Evolutionary conservation across 2,888 invertebrate genomes (phyloP).

Genomic region (Tineola bisselliella): DNA sequence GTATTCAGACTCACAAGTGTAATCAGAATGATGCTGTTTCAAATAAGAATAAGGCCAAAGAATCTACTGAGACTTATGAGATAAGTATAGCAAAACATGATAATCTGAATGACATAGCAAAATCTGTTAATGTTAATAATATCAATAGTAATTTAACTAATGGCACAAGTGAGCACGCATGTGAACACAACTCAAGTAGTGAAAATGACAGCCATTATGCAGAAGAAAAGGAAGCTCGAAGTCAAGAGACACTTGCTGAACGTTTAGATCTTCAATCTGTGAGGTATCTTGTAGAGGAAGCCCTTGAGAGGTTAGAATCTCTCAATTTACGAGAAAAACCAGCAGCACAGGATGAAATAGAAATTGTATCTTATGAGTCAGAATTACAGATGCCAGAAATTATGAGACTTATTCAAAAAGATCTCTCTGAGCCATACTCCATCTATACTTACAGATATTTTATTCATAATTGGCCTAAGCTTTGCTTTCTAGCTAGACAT

Average conservation of each 20-base stretch:
- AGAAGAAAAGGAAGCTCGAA: constrained; percentile 23
- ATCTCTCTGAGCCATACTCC: constrained; percentile 99
- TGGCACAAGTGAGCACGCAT: constrained; percentile 53
- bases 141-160: constrained; percentile 55
- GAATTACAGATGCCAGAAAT: constrained; percentile 99
- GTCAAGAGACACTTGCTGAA: neutral
- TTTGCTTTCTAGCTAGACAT: constrained; percentile 96
- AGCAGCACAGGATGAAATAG: constrained; percentile 35
- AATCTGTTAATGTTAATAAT: constrained; percentile 37
- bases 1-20: constrained; percentile 51
- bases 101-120: constrained; percentile 16
- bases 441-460: constrained; percentile 99
- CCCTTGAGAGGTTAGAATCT: constrained; percentile 28
- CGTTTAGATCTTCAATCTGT: constrained; percentile 2
- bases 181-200: constrained; percentile 29
- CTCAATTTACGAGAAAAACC: constrained; percentile 21
- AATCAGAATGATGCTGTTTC: constrained; percentile 48
- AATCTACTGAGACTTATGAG: constrained; percentile 47
- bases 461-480: constrained; percentile 99
- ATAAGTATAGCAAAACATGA: constrained; percentile 45
- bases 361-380: constrained; percentile 79
- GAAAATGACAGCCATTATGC: constrained; percentile 29
- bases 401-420: constrained; percentile 98
- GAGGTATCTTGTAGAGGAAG: constrained; percentile 14
- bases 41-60: constrained; percentile 62